Evolutionary conservation across 2,113 vertebrate genomes (phyloP), one percentile per base, ranked within the genome.

Genomic region (Euleptes europaea): DNA sequence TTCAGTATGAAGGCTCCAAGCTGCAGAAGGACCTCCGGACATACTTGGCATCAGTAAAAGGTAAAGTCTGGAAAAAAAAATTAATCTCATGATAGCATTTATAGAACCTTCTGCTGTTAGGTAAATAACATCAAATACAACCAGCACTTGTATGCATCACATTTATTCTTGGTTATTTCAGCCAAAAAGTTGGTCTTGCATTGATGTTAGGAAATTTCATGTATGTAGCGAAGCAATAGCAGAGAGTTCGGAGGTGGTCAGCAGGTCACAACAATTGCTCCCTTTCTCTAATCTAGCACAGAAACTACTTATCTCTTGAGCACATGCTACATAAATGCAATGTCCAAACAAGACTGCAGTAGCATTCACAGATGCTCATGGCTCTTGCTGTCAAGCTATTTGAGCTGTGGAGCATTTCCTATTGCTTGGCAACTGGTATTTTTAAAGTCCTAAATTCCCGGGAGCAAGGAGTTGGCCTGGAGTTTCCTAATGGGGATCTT

Each of bases 21-120:
- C 97, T 99, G 87, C 99, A 99, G 95, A 98, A 97, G 90, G 98
- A 99, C 90, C 97, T 99, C 3, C 95, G 98, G 73, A 97, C 97
- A n/a, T 99, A 99, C 89, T 87, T 99, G 92, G 94, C 98, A 47
- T 98, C 98, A 0, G 97, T 99, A 28, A 99, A 99, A 98, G 97
- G 99, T 99, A 90, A 94, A 15, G 4, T 57, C 76, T 88, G 57
- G 15, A 0, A 0, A 15, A 65, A 72, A 63, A 44, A 23, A 44
- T 5, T 26, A 63, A 6, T 63, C 60, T 35, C 72, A 9, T 78
- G 79, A 44, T 76, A 67, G 1, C 40, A 49, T 28, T 5, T 78
- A 47, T 89, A 0, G 4, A 60, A 63, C 69, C 35, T 70, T 57
- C 47, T 70, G 23, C 44, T 42, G 5, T 71, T 8, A 70, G 26